phyloP scores from a whole-genome alignment of 2,797 vertebrate genomes.

The Sphaeramia orbicularis region DNA sequence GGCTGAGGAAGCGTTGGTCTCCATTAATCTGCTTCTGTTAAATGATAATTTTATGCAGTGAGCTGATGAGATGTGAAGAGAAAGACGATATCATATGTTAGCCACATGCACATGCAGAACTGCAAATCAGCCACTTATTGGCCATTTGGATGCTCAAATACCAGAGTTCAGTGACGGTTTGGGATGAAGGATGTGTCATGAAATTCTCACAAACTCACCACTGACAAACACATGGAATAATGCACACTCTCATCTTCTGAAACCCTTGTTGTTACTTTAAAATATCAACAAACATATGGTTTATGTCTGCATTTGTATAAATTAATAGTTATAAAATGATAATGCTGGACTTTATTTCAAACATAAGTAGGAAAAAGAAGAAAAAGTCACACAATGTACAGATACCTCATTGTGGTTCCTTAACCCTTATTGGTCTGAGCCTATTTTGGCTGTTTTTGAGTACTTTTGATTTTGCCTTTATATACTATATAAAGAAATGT shows the following conservation, averaged over 20 bases:
- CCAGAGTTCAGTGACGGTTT: constrained; percentile 43
- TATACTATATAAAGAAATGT: too few relatives aligned
- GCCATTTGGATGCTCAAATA: constrained; percentile 54
- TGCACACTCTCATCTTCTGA: constrained; percentile 9
- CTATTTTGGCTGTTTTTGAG: too few relatives aligned
- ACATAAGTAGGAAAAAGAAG: too few relatives aligned
- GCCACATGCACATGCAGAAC: constrained; percentile 48
- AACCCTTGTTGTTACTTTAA: neutral
- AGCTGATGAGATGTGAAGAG: constrained; percentile 72
- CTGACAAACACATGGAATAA: neutral
- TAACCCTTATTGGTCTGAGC: too few relatives aligned
- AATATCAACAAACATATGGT: too few relatives aligned
- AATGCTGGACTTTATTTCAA: too few relatives aligned
- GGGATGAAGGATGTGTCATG: constrained; percentile 42
- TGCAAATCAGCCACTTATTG: constrained; percentile 62
- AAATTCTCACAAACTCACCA: constrained; percentile 22
- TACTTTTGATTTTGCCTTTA: too few relatives aligned
- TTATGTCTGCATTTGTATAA: too few relatives aligned
- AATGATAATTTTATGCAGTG: constrained; percentile 75
- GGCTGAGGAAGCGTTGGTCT: constrained; percentile 12
- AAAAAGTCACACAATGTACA: too few relatives aligned
- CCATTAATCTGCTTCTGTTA: constrained; percentile 57
- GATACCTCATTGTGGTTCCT: too few relatives aligned
- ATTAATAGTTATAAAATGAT: too few relatives aligned
- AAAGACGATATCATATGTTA: constrained; percentile 69